A percentile compares a stretch with the other conserved stretches of the same genome.
Evolutionary conservation across 2,797 vertebrate genomes (phyloP).

Genomic region (Diplodus sargus): DNA sequence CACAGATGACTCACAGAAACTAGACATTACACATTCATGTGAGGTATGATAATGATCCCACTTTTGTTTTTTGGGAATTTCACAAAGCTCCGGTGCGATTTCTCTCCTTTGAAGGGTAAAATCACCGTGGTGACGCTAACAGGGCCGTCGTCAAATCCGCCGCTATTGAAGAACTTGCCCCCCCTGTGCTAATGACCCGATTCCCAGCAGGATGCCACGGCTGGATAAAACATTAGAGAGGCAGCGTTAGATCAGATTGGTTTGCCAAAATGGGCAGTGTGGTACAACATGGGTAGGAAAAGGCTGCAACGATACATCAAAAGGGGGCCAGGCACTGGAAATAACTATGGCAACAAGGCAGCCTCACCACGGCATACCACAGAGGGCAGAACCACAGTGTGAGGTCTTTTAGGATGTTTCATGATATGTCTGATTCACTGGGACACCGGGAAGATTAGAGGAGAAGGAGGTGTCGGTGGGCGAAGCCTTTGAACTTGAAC

Average conservation of each 20-base stretch:
- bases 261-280: slow-evolving; percentile 7
- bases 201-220: not conserved
- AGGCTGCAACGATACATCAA: slow-evolving; percentile 63
- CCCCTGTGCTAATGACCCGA: not conserved
- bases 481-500: slow-evolving; percentile 13
- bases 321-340: slow-evolving; percentile 29
- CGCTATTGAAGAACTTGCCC: not conserved
- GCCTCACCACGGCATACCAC: slow-evolving; percentile 50
- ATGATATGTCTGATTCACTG: slow-evolving; percentile 33
- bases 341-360: slow-evolving; percentile 67
- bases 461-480: not conserved
- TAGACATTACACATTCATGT: not conserved
- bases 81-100: not conserved
- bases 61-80: not conserved
- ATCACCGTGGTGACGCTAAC: not conserved
- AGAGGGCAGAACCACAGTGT: slow-evolving; percentile 38
- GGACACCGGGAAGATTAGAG: not conserved
- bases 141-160: not conserved
- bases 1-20: not conserved
- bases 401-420: slow-evolving; percentile 47
- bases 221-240: not conserved
- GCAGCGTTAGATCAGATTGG: slow-evolving; percentile 16
- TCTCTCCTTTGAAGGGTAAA: not conserved
- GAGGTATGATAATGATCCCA: too few species aligned
- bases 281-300: slow-evolving; percentile 19